A percentile compares a stretch with the other conserved stretches of the same genome.
Evolutionary conservation across 1,140 invertebrate species (phyloP).

Genomic region (Gryllus bimaculatus): DNA sequence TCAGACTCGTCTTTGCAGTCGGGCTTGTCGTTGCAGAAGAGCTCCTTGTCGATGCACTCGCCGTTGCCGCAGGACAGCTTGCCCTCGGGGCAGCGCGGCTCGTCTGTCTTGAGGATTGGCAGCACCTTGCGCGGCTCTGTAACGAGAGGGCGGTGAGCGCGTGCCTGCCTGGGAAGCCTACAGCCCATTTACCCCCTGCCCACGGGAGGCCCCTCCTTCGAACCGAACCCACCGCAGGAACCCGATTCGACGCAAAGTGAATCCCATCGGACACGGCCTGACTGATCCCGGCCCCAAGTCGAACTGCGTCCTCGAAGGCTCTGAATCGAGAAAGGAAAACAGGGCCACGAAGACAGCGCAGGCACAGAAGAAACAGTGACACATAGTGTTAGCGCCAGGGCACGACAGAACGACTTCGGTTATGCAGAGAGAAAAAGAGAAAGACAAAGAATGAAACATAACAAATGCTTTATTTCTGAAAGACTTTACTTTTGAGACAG

Average conservation of each 20-base stretch:
- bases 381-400: not conserved
- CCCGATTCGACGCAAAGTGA: not conserved
- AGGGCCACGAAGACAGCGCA: not conserved
- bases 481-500: not conserved
- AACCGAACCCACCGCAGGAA: not conserved
- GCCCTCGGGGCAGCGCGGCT: slow-evolving; percentile 77
- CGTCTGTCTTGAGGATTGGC: slow-evolving; percentile 82
- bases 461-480: not conserved
- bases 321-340: not conserved
- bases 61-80: slow-evolving; percentile 82
- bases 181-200: not conserved
- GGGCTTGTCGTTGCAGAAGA: slow-evolving; percentile 85
- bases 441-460: not conserved
- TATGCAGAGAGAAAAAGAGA: not conserved
- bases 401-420: not conserved
- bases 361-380: not conserved
- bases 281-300: too few species aligned
- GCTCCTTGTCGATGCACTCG: slow-evolving; percentile 79
- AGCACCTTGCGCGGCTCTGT: slow-evolving; percentile 79
- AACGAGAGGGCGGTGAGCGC: slow-evolving; percentile 24
- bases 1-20: slow-evolving; percentile 92
- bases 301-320: too few species aligned
- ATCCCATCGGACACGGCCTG: not conserved
- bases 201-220: too few species aligned
- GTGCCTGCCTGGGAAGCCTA: too few species aligned